Evolutionary conservation across 1,140 invertebrate species (phyloP), one percentile per base, ranked within the genome.

Genomic region (Zophobas atratus): DNA sequence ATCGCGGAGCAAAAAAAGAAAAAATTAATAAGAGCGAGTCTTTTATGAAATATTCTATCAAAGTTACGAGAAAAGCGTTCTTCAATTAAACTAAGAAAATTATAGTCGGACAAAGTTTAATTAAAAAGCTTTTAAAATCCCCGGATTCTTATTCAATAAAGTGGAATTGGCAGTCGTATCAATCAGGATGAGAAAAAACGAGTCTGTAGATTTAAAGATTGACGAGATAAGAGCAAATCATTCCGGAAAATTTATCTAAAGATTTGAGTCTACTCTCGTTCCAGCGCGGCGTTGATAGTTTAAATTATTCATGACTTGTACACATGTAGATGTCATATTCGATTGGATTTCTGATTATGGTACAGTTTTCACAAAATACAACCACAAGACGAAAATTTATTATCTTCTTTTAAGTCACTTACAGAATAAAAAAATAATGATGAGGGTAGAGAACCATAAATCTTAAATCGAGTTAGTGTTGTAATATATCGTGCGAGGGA

Each of bases 401-500:
- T 32, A 55, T 55, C 53, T 20, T 55, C 35, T 55, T 55, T 55
- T 55, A 55, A 55, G 53, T 32, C 2, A 5, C 20, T 55, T 55
- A 34, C 35, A 55, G 35, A 20, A 55, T 55, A 20, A 36, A 60
- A 41, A 60, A 36, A 60, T 60, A 60, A 60, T 60, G 56, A 60
- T 60, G 56, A 60, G 56, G 56, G 56, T 60, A 36, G 34, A 60
- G 56, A 36, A 33, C 38, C 56, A 60, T 60, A 60, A 60, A 60
- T 60, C 56, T 60, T 20, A 60, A 60, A 60, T 60, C 56, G 56
- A 35, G 56, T 60, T 60, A 38, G 35, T 60, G 56, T 60, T 36
- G 56, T 38, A 60, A 60, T 60, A 60, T 60, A 33, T 60, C 20
- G 56, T 39, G 56, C 35, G 1, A 8, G 33, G 38, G 36, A 60